These are phyloP conservation scores for Trididemnum nubilum DNA, from an alignment of 23 tunicate genomes.

Conservation along the genomic window DNA sequence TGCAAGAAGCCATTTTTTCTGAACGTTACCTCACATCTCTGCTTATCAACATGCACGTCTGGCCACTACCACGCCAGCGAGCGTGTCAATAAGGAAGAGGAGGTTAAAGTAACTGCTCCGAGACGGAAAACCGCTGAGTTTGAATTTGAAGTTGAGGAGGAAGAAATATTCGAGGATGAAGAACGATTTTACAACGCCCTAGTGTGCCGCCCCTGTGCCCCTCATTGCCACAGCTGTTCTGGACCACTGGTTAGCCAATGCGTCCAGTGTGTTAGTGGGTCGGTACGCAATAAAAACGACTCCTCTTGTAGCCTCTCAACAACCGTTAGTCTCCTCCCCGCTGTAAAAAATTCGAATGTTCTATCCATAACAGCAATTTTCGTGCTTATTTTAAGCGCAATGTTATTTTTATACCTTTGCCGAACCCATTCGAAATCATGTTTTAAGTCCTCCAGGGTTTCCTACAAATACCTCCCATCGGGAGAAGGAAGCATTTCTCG, in stretches of 20 bases:
- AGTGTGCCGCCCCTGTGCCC: slow-evolving; percentile 58
- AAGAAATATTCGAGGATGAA: slow-evolving; percentile 21
- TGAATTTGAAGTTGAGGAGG: not conserved
- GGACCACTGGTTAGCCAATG: slow-evolving; percentile 44
- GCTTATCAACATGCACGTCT: slow-evolving; percentile 45
- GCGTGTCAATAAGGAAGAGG: slow-evolving; percentile 21
- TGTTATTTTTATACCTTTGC: slow-evolving; percentile 4
- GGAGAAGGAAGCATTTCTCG: slow-evolving; percentile 35
- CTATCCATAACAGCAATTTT: slow-evolving; percentile 30
- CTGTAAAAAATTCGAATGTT: not conserved
- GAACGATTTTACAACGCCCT: slow-evolving; percentile 10
- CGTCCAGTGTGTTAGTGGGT: slow-evolving; percentile 55
- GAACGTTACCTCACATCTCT: slow-evolving; percentile 30
- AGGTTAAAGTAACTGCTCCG: not conserved
- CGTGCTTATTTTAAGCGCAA: not conserved
- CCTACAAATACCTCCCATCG: slow-evolving; percentile 61
- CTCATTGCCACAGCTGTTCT: slow-evolving; percentile 53
- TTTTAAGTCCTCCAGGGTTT: not conserved
- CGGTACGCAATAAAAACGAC: not conserved
- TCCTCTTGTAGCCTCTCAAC: not conserved
- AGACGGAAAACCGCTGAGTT: not conserved
- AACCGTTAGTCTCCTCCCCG: not conserved
- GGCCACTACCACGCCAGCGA: slow-evolving; percentile 59
- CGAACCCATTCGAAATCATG: slow-evolving; percentile 1
- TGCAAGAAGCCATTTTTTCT: slow-evolving; percentile 46